Base-by-base conservation (phyloP, 2,113 vertebrate species). In the Shinisaurus crocodilurus region DNA sequence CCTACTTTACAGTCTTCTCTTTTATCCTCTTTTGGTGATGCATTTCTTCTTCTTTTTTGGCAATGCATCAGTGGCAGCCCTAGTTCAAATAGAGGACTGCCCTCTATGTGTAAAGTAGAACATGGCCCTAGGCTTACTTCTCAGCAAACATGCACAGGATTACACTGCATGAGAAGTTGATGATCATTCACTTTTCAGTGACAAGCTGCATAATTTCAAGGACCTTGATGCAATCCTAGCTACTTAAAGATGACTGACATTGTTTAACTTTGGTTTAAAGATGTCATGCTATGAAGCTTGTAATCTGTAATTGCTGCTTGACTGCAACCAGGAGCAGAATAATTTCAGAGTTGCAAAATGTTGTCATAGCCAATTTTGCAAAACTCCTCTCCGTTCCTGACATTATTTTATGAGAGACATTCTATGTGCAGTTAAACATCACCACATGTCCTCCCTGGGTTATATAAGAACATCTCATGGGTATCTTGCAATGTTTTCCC, bases 321-420 rank as follows among this genome's bases (percentile, higher is more conserved):
- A 92, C 82, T 6, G 63, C 76, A 92, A 83, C 1, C 18, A 89
- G 57, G 82, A 91, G 32, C 86, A 90, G 43, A 27, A 82, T 86
- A 70, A 37, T 85, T 85, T 92, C 88, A 92, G 93, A 94, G 87
- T 90, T 84, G 63, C 76, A 93, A 86, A 86, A 83, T 89, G 93
- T 86, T 92, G 85, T 93, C 89, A 74, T 65, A 74, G 93, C 92
- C 93, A 90, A 89, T 83, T 94, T 93, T 94, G 90, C 94, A 85
- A 86, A 88, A 90, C 65, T 91, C 93, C 94, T 93, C 93, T 93
- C 54, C 7, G 86, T 60, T 91, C 74, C 80, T 40, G 85, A 88
- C 0, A 93, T 95, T 95, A 94, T 90, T 75, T 93, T 83, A 77
- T 15, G 69, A 92, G 93, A 93, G 92, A 90, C 89, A 88, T 86